Evolutionary conservation across 2,888 invertebrate genomes (phyloP).

Genomic region (Chaitophorus viminalis): DNA sequence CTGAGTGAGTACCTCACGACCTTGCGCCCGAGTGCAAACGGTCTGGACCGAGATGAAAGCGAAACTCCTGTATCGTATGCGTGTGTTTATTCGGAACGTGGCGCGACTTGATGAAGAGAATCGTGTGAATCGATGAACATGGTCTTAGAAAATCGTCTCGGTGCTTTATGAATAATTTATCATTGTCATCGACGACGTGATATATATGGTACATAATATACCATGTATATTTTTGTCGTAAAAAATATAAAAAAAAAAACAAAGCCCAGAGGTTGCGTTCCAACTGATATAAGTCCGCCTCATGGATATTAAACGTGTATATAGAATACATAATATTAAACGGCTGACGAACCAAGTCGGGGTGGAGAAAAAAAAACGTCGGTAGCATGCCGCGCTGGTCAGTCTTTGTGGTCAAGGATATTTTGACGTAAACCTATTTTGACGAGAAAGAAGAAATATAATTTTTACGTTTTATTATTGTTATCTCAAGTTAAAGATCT

Average conservation of each 20-base stretch:
- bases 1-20: not conserved
- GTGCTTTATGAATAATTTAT: constrained; percentile 38
- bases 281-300: not conserved
- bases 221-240: not conserved
- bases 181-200: not conserved
- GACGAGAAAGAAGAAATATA: too few species aligned
- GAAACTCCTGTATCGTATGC: too few species aligned
- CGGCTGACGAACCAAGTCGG: too few species aligned
- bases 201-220: not conserved
- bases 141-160: not conserved
- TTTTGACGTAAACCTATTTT: too few species aligned
- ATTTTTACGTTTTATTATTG: too few species aligned
- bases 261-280: not conserved
- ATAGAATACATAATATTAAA: too few species aligned
- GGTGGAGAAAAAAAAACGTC: too few species aligned
- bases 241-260: not conserved
- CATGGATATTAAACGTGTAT: too few species aligned
- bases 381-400: too few species aligned
- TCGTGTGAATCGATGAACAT: constrained; percentile 22
- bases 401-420: too few species aligned
- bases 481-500: too few species aligned
- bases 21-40: too few species aligned
- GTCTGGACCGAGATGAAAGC: not conserved
- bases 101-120: not conserved
- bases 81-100: not conserved